Evolutionary conservation across 2,888 invertebrate genomes (phyloP), one percentile per base, ranked within the genome.

Genomic region (Hirtodrosophila confusa): DNA sequence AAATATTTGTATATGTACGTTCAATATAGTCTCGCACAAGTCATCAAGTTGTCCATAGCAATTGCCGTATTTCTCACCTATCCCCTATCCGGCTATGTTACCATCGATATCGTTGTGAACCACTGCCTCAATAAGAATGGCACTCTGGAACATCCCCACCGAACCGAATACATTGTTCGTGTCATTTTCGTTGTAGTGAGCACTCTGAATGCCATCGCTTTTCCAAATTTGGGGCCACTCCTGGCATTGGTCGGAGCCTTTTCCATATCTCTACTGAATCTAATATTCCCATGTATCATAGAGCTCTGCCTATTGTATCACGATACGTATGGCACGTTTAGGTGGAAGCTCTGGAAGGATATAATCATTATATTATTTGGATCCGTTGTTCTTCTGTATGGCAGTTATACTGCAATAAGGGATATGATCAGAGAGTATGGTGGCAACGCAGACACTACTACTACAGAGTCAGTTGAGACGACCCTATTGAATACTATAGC

Each of bases 21-120:
- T 36, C 11, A 0, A 23, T 10, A 39, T 93, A 95, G 95, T 11
- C 92, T 95, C 78, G 95, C 95, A 0, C 95, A 95, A 86, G 93
- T 94, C 3, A 95, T 95, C 0, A 95, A 96, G 84, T 60, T 95
- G 11, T 95, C 95, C 95, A 95, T 96, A 56, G 95, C 96, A 0
- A 90, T 95, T 0, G 95, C 96, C 12, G 96, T 99, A 51, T 97
- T 98, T 93, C 93, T 98, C 72, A 96, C 97, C 0, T 98, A 98
- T 92, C 95, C 96, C 36, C 93, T 99, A 1, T 97, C 98, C 91
- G 97, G 98, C 91, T 99, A 98, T 92, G 98, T 99, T 4, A 97
- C 98, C 0, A 95, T 98, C 94, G 96, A 96, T 86, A 97, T 99
- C 69, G 95, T 98, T 69, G 97, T 97, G 96, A 72, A 80, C 35